Conservation (phyloP, 2,888 invertebrate species). For the Philereme vetulata region DNA sequence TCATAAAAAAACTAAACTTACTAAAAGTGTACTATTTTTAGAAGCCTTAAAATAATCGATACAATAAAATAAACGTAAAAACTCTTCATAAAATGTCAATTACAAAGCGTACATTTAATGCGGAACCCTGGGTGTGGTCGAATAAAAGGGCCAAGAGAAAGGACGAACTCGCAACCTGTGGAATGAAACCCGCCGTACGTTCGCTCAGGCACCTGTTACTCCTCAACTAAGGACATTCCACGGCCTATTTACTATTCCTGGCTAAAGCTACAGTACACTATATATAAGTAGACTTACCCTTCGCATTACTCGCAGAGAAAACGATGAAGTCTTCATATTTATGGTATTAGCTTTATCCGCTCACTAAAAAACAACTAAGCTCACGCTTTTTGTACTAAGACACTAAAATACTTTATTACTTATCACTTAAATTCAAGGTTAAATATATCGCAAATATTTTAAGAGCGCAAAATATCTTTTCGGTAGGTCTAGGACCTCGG, state of each 20-base stretch:
- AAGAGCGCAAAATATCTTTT: neutral
- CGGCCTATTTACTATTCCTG: neutral
- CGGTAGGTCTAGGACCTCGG: neutral
- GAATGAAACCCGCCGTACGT: conserved; percentile 33
- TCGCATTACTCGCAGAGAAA: conserved; percentile 90
- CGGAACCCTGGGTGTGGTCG: conserved; percentile 38
- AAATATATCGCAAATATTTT: conserved; percentile 1
- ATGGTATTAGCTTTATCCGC: conserved; percentile 53
- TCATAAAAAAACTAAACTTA: no score
- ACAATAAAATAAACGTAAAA: no score
- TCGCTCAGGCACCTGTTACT: conserved; percentile 41
- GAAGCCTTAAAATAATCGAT: no score
- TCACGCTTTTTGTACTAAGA: conserved; percentile 29
- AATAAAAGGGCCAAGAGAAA: conserved; percentile 15
- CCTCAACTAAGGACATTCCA: conserved; percentile 1
- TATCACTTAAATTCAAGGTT: conserved; percentile 41
- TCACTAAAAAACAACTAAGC: conserved; percentile 46
- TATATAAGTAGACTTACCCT: conserved; percentile 85
- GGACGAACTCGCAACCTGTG: conserved; percentile 40
- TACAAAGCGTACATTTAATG: neutral
- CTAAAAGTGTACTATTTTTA: no score
- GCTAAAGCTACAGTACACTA: neutral
- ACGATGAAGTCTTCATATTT: conserved; percentile 91
- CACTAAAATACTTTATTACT: conserved; percentile 34
- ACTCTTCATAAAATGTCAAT: no score